Conservation (phyloP, 2,113 vertebrate species). For the Cyprinodon variegatus region DNA sequence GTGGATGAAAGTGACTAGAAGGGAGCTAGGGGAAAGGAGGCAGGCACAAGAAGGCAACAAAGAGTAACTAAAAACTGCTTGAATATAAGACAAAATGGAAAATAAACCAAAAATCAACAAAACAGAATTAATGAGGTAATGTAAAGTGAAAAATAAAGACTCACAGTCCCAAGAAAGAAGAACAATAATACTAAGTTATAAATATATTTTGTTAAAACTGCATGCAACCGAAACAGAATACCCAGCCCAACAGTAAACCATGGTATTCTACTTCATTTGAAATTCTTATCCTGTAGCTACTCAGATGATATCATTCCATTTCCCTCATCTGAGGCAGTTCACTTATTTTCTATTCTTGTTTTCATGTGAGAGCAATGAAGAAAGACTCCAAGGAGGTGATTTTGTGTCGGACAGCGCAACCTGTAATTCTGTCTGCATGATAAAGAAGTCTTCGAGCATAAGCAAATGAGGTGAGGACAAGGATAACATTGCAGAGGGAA, state of each 20-base stretch:
- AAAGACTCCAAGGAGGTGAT: background rate
- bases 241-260: background rate
- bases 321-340: background rate
- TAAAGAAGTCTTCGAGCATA: background rate
- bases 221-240: background rate
- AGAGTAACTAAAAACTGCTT: no score
- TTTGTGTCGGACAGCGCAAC: background rate
- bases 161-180: no score
- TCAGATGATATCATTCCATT: background rate
- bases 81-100: no score
- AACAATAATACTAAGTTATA: background rate
- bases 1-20: no score
- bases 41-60: no score
- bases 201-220: background rate
- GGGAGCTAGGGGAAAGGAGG: no score
- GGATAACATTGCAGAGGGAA: slow-evolving; percentile 27
- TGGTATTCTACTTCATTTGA: background rate
- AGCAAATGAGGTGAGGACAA: background rate
- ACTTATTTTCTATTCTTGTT: background rate
- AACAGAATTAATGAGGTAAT: no score
- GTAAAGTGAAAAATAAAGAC: no score
- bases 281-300: background rate
- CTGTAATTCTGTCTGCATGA: background rate
- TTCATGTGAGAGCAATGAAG: background rate
- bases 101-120: no score